Evolutionary conservation across 2,888 invertebrate species (phyloP).

Genomic region (Xanthorhoe spadicearia): DNA sequence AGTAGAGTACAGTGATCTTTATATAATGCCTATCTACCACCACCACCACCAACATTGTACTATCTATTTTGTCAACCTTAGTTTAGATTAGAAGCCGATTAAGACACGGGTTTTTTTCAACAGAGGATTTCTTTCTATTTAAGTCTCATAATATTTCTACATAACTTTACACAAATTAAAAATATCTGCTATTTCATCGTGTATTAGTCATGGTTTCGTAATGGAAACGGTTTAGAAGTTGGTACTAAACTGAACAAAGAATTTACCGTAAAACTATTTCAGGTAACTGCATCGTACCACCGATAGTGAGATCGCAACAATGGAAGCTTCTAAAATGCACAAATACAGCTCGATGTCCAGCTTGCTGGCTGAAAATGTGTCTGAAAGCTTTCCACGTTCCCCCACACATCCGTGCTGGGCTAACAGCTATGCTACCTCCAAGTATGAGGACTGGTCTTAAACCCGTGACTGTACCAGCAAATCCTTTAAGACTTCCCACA

Average conservation of each 20-base stretch:
- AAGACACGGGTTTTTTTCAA: no score
- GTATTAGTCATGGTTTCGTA: neutral
- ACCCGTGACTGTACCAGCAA: constrained; percentile 57
- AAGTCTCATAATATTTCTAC: no score
- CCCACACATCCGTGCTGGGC: constrained; percentile 86
- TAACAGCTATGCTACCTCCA: constrained; percentile 88
- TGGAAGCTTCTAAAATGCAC: constrained; percentile 88
- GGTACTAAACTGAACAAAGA: constrained; percentile 1
- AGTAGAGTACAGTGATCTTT: no score
- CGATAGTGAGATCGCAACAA: constrained; percentile 88
- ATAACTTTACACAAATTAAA: no score
- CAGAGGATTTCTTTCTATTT: no score
- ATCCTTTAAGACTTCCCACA: constrained; percentile 63
- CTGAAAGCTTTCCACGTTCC: constrained; percentile 92
- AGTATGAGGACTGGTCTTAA: constrained; percentile 82
- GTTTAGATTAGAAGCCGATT: no score
- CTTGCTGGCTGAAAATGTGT: constrained; percentile 95
- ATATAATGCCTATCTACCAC: no score
- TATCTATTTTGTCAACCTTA: no score
- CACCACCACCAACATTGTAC: no score
- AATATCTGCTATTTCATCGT: no score
- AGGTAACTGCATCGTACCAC: constrained; percentile 90
- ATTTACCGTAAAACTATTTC: constrained; percentile 37
- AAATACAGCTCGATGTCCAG: constrained; percentile 91
- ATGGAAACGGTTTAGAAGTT: neutral